Conservation (phyloP, 2,888 invertebrate genomes). For the Siphlonurus alternatus region DNA sequence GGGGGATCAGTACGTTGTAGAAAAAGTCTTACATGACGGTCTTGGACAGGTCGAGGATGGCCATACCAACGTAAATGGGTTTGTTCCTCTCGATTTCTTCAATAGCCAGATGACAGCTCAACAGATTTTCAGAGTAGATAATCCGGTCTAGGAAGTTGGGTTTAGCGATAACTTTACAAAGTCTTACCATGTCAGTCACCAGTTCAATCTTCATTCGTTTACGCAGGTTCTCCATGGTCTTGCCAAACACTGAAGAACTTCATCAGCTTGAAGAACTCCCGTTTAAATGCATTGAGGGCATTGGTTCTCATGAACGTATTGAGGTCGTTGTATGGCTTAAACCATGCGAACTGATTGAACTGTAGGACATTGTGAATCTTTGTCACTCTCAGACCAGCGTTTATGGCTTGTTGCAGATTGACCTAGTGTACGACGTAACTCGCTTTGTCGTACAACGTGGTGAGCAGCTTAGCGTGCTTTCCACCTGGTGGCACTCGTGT, state of each 20-base stretch:
- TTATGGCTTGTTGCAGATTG: constrained; percentile 13
- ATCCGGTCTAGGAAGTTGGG: background rate
- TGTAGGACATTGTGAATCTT: constrained; percentile 15
- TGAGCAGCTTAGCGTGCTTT: background rate
- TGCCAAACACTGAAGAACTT: background rate
- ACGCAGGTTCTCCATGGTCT: background rate
- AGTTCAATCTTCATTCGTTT: background rate
- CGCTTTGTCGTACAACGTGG: constrained; percentile 9
- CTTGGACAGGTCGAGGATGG: constrained; percentile 19
- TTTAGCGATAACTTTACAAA: background rate
- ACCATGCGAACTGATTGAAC: constrained; percentile 14
- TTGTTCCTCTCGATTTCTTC: constrained; percentile 17
- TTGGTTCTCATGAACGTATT: constrained; percentile 10
- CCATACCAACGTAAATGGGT: constrained; percentile 19
- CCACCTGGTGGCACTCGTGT: background rate
- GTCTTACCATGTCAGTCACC: background rate
- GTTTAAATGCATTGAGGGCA: background rate
- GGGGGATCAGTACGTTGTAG: constrained; percentile 15
- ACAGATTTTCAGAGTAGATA: background rate
- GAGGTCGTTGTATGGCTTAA: constrained; percentile 15
- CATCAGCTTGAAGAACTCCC: background rate
- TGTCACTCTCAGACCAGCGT: constrained; percentile 13
- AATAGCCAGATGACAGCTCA: background rate
- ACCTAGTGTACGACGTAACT: constrained; percentile 15
- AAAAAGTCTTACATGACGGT: constrained; percentile 16